A percentile compares a stretch with the other conserved stretches of the same genome.
Evolutionary conservation across 2,888 invertebrate species (phyloP).

Genomic region (Drosophila diplacantha): DNA sequence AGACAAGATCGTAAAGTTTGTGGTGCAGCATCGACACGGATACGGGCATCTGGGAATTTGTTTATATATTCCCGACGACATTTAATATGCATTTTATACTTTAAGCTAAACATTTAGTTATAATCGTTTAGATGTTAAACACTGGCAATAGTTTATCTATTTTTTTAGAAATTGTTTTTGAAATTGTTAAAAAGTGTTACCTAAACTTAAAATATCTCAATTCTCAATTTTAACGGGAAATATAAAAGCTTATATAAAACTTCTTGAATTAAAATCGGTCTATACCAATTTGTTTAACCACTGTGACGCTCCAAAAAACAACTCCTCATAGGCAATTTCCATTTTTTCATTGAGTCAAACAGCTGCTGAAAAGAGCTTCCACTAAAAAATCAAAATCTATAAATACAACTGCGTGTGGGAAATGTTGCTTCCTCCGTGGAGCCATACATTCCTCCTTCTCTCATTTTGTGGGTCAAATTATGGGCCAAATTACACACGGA

Average conservation of each 20-base stretch:
- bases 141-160: too few relatives aligned
- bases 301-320: conserved; percentile 3
- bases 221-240: too few relatives aligned
- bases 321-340: conserved; percentile 5
- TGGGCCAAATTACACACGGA: conserved; percentile 52
- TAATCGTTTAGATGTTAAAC: background rate
- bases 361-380: conserved; percentile 17
- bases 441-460: conserved; percentile 43
- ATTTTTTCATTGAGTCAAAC: conserved; percentile 29
- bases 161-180: background rate
- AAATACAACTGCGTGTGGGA: conserved; percentile 56
- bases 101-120: background rate
- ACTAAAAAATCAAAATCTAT: conserved; percentile 43
- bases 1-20: conserved; percentile 15
- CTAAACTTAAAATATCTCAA: background rate
- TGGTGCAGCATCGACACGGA: conserved; percentile 9
- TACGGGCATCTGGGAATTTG: conserved; percentile 5
- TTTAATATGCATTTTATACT: conserved; percentile 3
- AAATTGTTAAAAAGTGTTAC: background rate
- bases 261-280: background rate
- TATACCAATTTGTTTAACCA: background rate
- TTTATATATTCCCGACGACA: conserved; percentile 10
- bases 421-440: conserved; percentile 48
- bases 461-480: conserved; percentile 37
- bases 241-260: too few relatives aligned